Evolutionary conservation across 1,140 invertebrate genomes (phyloP).

Genomic region (Microplitis mediator): DNA sequence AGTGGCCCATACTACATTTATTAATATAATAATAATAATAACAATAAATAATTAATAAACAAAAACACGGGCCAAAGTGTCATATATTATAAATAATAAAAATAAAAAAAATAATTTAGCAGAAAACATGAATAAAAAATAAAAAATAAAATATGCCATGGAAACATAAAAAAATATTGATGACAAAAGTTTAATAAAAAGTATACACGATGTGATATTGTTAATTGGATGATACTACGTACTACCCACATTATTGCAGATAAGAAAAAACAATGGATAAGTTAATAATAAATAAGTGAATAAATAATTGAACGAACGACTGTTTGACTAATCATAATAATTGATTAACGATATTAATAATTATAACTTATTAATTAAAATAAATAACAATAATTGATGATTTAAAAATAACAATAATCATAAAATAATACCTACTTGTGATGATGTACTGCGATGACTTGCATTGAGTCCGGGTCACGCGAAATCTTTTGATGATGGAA

Average conservation of each 20-base stretch:
- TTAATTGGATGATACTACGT: constrained; percentile 52
- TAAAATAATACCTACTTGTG: constrained; percentile 52
- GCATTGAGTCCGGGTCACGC: constrained; percentile 60
- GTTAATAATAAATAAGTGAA: too few relatives aligned
- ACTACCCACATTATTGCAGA: constrained; percentile 42
- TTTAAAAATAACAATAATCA: constrained; percentile 46
- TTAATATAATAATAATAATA: not conserved
- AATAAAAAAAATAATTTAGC: constrained; percentile 15
- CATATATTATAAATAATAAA: constrained; percentile 12
- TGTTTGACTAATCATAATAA: constrained; percentile 46
- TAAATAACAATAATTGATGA: constrained; percentile 50
- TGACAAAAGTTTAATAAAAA: constrained; percentile 44
- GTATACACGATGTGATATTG: constrained; percentile 58
- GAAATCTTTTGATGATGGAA: constrained; percentile 61
- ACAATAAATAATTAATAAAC: constrained; percentile 15
- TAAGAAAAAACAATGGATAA: constrained; percentile 31
- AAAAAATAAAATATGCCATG: constrained; percentile 34
- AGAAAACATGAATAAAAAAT: constrained; percentile 32
- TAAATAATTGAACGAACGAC: constrained; percentile 44
- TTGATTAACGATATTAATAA: constrained; percentile 53
- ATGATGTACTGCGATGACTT: constrained; percentile 61
- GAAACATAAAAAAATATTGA: constrained; percentile 34
- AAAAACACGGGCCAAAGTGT: constrained; percentile 18
- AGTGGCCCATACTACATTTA: constrained; percentile 21
- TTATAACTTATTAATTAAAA: constrained; percentile 49